Evolutionary conservation across 2,888 invertebrate genomes (phyloP).

Genomic region (Gymnosoma rotundatum): DNA sequence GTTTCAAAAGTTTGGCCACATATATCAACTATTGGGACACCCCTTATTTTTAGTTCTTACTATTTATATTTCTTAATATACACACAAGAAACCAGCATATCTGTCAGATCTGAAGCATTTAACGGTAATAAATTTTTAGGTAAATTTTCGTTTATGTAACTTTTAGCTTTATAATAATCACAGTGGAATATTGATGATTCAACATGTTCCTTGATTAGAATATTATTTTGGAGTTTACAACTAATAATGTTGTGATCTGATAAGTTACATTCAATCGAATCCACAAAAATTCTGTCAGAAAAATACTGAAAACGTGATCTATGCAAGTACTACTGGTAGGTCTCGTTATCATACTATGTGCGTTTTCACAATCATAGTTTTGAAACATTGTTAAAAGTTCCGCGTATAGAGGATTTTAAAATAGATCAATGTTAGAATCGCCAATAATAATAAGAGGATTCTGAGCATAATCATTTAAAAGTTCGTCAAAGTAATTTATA

Average conservation of each 20-base stretch:
- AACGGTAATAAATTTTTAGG: too few species aligned
- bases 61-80: too few species aligned
- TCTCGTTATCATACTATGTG: conserved; percentile 8
- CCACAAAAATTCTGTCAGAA: neutral
- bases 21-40: too few species aligned
- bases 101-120: too few species aligned
- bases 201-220: neutral
- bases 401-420: too few species aligned
- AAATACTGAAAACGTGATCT: neutral
- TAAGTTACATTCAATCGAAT: conserved; percentile 8
- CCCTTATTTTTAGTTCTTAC: too few species aligned
- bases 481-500: too few species aligned
- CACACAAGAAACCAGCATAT: too few species aligned
- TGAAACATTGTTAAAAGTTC: neutral
- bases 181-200: neutral
- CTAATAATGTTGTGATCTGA: conserved; percentile 21
- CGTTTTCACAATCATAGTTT: neutral
- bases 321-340: neutral
- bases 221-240: too few species aligned
- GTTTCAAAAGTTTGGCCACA: too few species aligned
- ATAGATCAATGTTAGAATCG: neutral
- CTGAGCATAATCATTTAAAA: conserved; percentile 7
- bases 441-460: conserved; percentile 24
- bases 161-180: too few species aligned
- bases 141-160: too few species aligned